These are phyloP conservation scores for Epirrhoe tristata DNA, from an alignment of 2,888 invertebrate genomes.

Conservation along the genomic window DNA sequence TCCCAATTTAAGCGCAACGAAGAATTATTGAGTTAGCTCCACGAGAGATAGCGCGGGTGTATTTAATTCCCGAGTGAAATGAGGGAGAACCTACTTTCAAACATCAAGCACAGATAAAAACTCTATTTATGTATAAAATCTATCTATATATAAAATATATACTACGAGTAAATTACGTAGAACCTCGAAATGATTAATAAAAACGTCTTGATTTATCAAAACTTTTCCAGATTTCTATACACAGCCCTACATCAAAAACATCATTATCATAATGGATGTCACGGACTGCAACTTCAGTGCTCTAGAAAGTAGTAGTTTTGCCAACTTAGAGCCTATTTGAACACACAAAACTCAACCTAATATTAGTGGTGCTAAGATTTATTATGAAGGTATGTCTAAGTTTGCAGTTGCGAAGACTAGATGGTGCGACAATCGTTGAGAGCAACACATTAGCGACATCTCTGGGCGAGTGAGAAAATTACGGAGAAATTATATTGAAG, in stretches of 20 bases:
- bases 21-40: no score
- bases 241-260: constrained; percentile 73
- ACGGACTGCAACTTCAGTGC: constrained; percentile 80
- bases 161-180: no score
- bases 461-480: constrained; percentile 80
- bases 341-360: constrained; percentile 49
- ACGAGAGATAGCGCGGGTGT: no score
- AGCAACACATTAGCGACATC: constrained; percentile 83
- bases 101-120: no score
- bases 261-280: constrained; percentile 84
- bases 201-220: not conserved
- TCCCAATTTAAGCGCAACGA: no score
- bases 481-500: constrained; percentile 72
- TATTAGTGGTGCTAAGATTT: constrained; percentile 23
- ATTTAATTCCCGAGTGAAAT: no score
- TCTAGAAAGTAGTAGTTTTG: constrained; percentile 68
- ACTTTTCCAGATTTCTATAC: constrained; percentile 1
- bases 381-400: constrained; percentile 42
- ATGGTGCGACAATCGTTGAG: constrained; percentile 74
- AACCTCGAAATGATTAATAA: not conserved
- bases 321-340: constrained; percentile 42
- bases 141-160: no score
- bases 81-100: no score
- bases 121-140: no score
- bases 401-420: constrained; percentile 63